Base-by-base conservation (phyloP, 1,140 invertebrate genomes). In the Microplitis mediator region DNA sequence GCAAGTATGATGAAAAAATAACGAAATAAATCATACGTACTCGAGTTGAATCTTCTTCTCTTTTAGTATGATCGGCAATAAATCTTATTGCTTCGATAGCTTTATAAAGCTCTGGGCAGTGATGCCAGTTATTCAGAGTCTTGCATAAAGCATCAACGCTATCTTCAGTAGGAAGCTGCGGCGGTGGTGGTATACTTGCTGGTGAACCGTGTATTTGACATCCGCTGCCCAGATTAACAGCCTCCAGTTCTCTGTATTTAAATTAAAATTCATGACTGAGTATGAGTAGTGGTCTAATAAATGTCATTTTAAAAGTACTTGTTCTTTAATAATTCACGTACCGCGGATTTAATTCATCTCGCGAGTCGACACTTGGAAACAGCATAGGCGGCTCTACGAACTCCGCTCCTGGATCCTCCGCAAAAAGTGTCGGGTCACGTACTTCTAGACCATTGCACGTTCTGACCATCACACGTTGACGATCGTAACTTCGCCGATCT, bases 31-130 rank as follows among this genome's bases (percentile, higher is more conserved):
- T n/a, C 54, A 9, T 62, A 80, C 87, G 88, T 88, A 97, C 96
- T 89, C 93, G 91, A 36, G 94, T 95, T 50, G 95, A 95, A 81
- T 97, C 95, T 86, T 97, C 95, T 82, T 96, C 94, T 80, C 95
- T 92, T 80, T 95, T 93, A 60, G 95, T 97, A 82, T 97, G 95
- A 83, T 97, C 95, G 13, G 96, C 95, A 76, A 98, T 97, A 82
- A 96, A 97, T 75, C 93, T 91, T 34, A 97, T 69, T 31, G 72
- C 62, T 70, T 74, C 72, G 16, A 69, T 74, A 11, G 62, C 67
- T 56, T 70, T 66, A 39, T 74, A 69, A 14, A 74, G 61, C 50
- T 74, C 72, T 58, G 72, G 66, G 16, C 72, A 69, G 54, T 74
- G 67, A 58, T 74, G 72, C 62, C 68, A 74, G 32, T 74, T 90